These are phyloP conservation scores for Lepidurus arcticus DNA, from an alignment of 1,140 invertebrate species.

Conservation along the genomic window DNA sequence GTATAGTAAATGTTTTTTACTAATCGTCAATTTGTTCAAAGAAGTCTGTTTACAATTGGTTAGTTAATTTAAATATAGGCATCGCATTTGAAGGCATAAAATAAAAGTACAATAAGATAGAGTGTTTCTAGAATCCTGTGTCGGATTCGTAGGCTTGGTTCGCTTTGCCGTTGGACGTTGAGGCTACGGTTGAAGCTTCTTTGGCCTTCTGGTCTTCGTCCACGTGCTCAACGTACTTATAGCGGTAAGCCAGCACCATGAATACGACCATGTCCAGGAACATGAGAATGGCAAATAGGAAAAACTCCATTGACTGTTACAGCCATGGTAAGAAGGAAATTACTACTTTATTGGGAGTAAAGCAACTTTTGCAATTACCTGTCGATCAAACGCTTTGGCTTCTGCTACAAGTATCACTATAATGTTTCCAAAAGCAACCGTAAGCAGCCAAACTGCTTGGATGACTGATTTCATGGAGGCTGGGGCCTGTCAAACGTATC, in stretches of 20 bases:
- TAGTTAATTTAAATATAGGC: not conserved
- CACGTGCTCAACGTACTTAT: slow-evolving; percentile 44
- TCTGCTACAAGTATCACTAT: slow-evolving; percentile 82
- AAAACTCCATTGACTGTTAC: slow-evolving; percentile 74
- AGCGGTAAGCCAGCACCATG: slow-evolving; percentile 59
- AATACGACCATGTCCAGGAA: slow-evolving; percentile 73
- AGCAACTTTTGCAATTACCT: slow-evolving; percentile 47
- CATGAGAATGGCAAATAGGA: slow-evolving; percentile 83
- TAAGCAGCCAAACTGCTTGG: slow-evolving; percentile 81
- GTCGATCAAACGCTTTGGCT: slow-evolving; percentile 54
- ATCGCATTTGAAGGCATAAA: not conserved
- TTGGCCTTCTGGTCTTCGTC: slow-evolving; percentile 34
- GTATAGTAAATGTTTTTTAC: no score
- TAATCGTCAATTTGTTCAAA: no score
- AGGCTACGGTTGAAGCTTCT: slow-evolving; percentile 25
- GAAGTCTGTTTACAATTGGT: not conserved
- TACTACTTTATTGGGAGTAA: slow-evolving; percentile 12
- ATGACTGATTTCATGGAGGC: slow-evolving; percentile 87
- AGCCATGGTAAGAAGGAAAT: slow-evolving; percentile 36
- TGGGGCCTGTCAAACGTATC: slow-evolving; percentile 63
- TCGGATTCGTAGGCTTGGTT: slow-evolving; percentile 23
- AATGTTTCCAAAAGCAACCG: slow-evolving; percentile 83
- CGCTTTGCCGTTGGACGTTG: not conserved
- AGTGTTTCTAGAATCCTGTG: not conserved
- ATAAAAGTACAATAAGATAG: no score